A percentile compares a stretch with the other conserved stretches of the same genome.
phyloP scores from a whole-genome alignment of 1,140 invertebrate species.

The Saccostrea glomerata region DNA sequence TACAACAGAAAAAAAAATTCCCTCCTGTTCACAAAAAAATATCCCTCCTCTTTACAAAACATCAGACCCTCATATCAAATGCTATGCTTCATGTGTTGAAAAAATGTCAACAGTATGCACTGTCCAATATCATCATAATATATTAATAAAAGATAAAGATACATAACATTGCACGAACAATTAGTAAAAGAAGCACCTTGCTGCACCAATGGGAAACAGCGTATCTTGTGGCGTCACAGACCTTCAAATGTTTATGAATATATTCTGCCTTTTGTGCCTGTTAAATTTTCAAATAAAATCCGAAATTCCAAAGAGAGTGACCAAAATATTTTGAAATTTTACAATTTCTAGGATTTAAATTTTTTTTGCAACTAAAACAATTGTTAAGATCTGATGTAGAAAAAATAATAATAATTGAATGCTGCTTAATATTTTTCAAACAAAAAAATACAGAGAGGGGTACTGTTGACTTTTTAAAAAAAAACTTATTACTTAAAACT shows the following conservation, averaged over 20 bases:
- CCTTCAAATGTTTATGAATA: background rate
- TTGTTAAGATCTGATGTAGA: no score
- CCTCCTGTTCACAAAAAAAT: background rate
- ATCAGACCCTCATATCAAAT: constrained; percentile 22
- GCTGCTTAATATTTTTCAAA: no score
- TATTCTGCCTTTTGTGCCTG: background rate
- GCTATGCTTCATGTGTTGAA: constrained; percentile 15
- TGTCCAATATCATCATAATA: constrained; percentile 40
- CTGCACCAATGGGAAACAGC: constrained; percentile 28
- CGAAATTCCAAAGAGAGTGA: background rate
- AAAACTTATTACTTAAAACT: background rate
- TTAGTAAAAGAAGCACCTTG: constrained; percentile 41
- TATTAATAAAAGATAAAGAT: constrained; percentile 37
- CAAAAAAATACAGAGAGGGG: no score
- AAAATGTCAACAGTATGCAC: constrained; percentile 39
- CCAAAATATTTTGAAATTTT: background rate
- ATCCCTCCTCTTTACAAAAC: background rate
- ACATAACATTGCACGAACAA: constrained; percentile 39
- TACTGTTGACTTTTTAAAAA: no score
- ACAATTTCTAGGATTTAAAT: background rate
- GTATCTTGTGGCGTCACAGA: constrained; percentile 33
- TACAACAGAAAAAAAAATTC: constrained; percentile 18
- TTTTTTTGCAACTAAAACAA: no score
- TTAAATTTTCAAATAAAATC: background rate
- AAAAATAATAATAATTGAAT: no score